Base-by-base conservation (phyloP, 2,888 invertebrate species). In the Ormyrus labotus region DNA sequence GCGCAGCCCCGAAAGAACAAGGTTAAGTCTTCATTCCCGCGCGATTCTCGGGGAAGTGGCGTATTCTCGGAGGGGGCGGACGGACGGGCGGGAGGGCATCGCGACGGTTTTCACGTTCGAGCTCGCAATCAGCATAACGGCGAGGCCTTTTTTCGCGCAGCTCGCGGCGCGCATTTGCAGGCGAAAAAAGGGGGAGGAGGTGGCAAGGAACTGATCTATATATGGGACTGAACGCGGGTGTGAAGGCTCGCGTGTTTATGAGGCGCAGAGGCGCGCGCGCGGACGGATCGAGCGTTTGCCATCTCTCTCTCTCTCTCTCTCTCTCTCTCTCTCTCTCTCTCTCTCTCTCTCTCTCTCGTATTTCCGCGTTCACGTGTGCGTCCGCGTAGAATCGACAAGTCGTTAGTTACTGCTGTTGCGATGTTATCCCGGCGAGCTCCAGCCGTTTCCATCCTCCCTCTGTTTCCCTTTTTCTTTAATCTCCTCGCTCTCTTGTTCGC, bases 361-460 rank as follows among this genome's bases (percentile, higher is more conserved):
- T 53, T 72, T 64, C 55, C 55, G 57, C 50, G 8, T 50, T 48
- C 13, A 8, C 19, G 71, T 72, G 58, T 13, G 50, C 58, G 58
- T 58, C 19, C 60, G 57, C 8, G 34, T 60, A 79, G 78, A 71
- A 80, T 82, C 76, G 75, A 80, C 77, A 55, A 80, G 72, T 78
- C 82, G 76, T 82, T 81, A 78, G 78, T 82, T 83, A 80, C 68
- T 48, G 58, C 63, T 64, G 70, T 63, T 61, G 73, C 60, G 75
- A 75, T 80, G 69, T 78, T 75, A 79, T 81, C 75, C 71, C 61
- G 55, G 8, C 55, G 34, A 34, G 63, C 58, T 74, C 34, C 34
- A 55, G 64, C 57, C 51, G 3, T 57, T 48, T 64, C 45, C 63
- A 8, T 60, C 47, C 19, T 11, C 13, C 55, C 19, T 55, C 64